Evolutionary conservation across 2,113 vertebrate species (phyloP).

Genomic region (Copsychus sechellarum): DNA sequence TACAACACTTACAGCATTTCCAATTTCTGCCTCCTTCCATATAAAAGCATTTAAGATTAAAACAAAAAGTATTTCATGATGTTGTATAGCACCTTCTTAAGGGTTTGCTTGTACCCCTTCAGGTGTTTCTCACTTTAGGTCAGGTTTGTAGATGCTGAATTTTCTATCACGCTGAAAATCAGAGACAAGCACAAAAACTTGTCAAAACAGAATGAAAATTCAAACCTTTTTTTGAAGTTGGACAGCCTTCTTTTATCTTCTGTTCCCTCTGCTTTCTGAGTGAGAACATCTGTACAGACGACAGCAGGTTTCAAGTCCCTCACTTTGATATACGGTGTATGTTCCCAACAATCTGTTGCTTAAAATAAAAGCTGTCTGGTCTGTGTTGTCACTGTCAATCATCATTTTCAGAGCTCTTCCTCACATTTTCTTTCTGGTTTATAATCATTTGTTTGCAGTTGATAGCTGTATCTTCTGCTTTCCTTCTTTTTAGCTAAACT

Average conservation of each 20-base stretch:
- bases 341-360: neutral
- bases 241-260: neutral
- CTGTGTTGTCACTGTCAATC: slow-evolving; percentile 2
- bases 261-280: slow-evolving; percentile 16
- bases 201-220: neutral
- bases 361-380: slow-evolving; percentile 28
- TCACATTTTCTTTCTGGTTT: neutral
- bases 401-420: neutral
- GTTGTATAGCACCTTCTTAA: neutral
- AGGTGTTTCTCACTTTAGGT: neutral
- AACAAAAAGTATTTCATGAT: neutral
- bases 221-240: neutral
- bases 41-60: neutral
- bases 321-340: neutral
- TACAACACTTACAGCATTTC: neutral
- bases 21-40: neutral
- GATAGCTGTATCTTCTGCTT: neutral
- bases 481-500: neutral
- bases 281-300: slow-evolving; percentile 19
- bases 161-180: neutral
- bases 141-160: neutral
- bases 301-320: neutral
- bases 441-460: neutral
- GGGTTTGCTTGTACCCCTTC: neutral
- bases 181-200: neutral